Evolutionary conservation across 2,113 vertebrate genomes (phyloP).

Genomic region (Arvicanthis niloticus): DNA sequence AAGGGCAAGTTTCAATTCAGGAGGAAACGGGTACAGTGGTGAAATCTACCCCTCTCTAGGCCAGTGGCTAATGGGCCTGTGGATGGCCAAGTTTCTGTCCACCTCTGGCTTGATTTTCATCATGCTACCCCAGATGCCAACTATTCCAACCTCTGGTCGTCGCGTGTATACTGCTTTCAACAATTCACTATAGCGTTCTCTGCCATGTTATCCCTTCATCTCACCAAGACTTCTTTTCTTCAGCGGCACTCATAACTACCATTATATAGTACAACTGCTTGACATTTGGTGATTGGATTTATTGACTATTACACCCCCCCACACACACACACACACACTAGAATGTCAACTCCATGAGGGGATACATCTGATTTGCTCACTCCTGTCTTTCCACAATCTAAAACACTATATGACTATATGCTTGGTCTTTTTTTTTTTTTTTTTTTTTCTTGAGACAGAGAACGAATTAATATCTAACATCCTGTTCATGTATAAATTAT

Average conservation of each 20-base stretch:
- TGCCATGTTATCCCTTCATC: not conserved
- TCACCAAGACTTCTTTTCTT: not conserved
- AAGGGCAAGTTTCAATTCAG: not conserved
- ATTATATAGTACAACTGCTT: not conserved
- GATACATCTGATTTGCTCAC: not conserved
- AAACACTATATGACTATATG: not conserved
- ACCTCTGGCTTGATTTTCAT: not conserved
- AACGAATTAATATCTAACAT: conserved; percentile 3
- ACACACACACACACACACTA: no score
- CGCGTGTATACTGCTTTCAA: not conserved
- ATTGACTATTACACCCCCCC: not conserved
- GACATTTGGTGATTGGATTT: not conserved
- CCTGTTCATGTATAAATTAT: not conserved
- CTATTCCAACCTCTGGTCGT: not conserved
- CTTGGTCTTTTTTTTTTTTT: no score
- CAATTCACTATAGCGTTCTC: not conserved
- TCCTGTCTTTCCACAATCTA: not conserved
- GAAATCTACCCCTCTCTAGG: not conserved
- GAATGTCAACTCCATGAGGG: not conserved
- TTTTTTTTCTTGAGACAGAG: not conserved
- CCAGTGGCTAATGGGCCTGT: not conserved
- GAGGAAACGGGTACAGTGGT: not conserved
- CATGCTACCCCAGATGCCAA: not conserved
- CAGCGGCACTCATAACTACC: not conserved
- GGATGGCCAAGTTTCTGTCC: not conserved